Evolutionary conservation across 2,888 invertebrate species (phyloP), one percentile per base, ranked within the genome.

Genomic region (Pandemis heparana): DNA sequence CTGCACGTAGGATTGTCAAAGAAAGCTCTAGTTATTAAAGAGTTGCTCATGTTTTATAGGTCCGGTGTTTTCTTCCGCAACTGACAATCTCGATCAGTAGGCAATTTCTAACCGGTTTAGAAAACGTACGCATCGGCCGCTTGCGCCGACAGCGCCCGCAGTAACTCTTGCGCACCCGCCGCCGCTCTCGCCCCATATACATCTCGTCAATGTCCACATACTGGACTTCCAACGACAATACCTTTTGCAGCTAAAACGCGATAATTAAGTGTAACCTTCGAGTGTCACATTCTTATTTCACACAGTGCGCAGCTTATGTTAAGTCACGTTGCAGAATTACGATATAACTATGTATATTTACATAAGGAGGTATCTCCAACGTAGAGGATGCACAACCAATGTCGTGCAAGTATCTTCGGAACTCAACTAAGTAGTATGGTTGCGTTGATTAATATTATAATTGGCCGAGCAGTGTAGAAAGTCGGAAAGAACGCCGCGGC

Each of bases 71-170:
- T 93, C 92, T 92, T 92, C 92, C 91, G 90, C 89, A 87, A 90
- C 87, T 89, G 87, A 87, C 89, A 88, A 94, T 92, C 91, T 92
- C 93, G 92, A 93, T 92, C 92, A 94, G 85, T 93, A 85, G 92
- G 92, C 90, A 93, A 92, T 94, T 94, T 94, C 94, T 94, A 94
- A 94, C 94, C 91, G 93, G 94, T 94, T 92, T 94, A 94, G 94
- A 94, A 94, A 94, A 93, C 89, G 81, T 79, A 75, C 80, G 84
- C 86, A 81, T 79, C 80, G 79, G 78, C 75, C 76, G 80, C 75
- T 76, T 59, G 39, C 78, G 73, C 78, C 79, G 79, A 78, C 79
- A 78, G 80, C 77, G 81, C 81, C 80, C 77, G 83, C 80, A 79
- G 83, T 87, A 87, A 87, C 85, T 87, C 87, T 86, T 85, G 82